A percentile compares a stretch with the other conserved stretches of the same genome.
Evolutionary conservation across 2,888 invertebrate species (phyloP).

Genomic region (Zygogramma bicolorata): DNA sequence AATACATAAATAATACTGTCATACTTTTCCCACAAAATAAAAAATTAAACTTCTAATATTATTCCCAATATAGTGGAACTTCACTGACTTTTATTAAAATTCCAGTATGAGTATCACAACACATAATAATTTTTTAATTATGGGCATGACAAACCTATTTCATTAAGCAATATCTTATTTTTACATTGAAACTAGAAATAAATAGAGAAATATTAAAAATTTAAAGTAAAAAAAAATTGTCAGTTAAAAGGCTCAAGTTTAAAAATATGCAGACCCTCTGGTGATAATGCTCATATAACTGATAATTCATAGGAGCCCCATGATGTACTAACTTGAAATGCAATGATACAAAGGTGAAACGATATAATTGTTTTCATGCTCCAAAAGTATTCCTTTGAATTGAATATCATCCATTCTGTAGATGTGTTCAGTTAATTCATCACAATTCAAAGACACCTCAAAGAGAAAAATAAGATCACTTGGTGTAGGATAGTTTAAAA

Average conservation of each 20-base stretch:
- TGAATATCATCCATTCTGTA: too few relatives aligned
- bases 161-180: too few relatives aligned
- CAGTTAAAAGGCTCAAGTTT: background rate
- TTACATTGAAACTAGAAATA: too few relatives aligned
- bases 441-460: background rate
- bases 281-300: background rate
- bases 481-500: slow-evolving; percentile 5
- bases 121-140: too few relatives aligned
- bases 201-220: background rate
- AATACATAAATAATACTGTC: too few relatives aligned
- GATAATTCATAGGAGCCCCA: background rate
- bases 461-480: background rate
- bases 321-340: background rate
- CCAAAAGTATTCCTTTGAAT: background rate
- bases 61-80: too few relatives aligned
- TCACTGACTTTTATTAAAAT: too few relatives aligned
- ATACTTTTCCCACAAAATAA: too few relatives aligned
- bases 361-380: background rate
- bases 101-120: too few relatives aligned
- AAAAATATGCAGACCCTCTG: background rate
- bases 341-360: background rate
- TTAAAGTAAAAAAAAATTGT: background rate
- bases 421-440: background rate
- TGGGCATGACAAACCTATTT: too few relatives aligned
- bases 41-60: too few relatives aligned